A percentile compares a stretch with the other conserved stretches of the same genome.
phyloP scores from a whole-genome alignment of 2,113 vertebrate genomes.

The Kobus ellipsiprymnus region DNA sequence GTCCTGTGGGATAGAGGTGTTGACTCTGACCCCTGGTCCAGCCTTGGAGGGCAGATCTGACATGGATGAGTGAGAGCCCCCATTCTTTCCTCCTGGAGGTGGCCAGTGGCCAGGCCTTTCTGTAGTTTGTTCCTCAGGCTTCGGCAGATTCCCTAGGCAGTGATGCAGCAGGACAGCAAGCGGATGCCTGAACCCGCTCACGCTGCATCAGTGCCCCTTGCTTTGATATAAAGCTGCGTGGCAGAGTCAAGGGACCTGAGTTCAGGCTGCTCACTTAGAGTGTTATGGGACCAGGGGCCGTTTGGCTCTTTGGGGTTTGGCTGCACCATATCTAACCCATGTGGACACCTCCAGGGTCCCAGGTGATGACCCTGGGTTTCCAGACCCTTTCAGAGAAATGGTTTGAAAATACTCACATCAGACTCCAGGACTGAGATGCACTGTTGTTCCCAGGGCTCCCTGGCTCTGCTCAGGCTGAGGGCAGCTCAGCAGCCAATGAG shows the following conservation, averaged over 20 bases:
- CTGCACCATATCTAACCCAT: background rate
- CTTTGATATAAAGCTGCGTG: background rate
- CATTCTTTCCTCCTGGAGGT: background rate
- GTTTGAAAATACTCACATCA: background rate
- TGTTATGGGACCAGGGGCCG: background rate
- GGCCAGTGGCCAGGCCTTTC: background rate
- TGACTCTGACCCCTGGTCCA: background rate
- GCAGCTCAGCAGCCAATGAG: background rate
- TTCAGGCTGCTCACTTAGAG: background rate
- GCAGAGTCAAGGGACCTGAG: background rate
- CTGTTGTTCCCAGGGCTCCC: background rate
- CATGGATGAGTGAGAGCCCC: background rate
- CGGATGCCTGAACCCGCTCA: background rate
- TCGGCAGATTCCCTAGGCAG: background rate
- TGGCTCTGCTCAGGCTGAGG: background rate
- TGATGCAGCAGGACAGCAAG: background rate
- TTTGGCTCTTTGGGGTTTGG: background rate
- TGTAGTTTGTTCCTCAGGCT: background rate
- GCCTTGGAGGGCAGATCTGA: background rate
- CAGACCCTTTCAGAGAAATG: background rate
- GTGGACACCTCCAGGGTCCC: background rate
- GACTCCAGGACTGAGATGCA: background rate
- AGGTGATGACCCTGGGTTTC: background rate
- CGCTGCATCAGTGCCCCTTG: background rate
- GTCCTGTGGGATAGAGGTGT: background rate